Evolutionary conservation across 2,797 vertebrate species (phyloP).

Genomic region (Silurus aristotelis): DNA sequence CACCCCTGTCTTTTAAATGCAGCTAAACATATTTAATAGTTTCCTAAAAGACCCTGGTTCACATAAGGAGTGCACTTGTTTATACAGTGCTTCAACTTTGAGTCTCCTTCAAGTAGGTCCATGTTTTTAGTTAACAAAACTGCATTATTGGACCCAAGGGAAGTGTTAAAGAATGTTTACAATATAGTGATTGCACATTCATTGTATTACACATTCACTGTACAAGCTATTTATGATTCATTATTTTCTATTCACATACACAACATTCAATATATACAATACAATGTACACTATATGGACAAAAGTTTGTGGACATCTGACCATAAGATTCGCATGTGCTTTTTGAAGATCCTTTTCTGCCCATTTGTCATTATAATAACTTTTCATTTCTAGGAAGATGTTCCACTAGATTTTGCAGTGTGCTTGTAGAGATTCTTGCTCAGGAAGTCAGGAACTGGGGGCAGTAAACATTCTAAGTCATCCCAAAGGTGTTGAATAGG

Average conservation of each 20-base stretch:
- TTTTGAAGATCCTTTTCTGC: too few relatives aligned
- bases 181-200: neutral
- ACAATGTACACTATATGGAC: neutral
- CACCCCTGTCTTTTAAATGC: slow-evolving; percentile 1
- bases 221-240: neutral
- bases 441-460: too few relatives aligned
- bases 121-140: neutral
- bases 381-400: too few relatives aligned
- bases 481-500: too few relatives aligned
- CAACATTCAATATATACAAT: neutral
- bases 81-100: neutral
- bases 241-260: neutral
- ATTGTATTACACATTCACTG: neutral
- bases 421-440: too few relatives aligned
- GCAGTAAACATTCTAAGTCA: too few relatives aligned
- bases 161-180: neutral
- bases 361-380: too few relatives aligned
- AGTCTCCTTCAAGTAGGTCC: neutral
- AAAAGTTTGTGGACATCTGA: too few relatives aligned
- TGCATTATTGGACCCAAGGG: neutral
- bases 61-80: slow-evolving; percentile 1
- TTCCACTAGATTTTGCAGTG: too few relatives aligned
- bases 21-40: neutral
- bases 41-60: neutral
- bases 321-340: too few relatives aligned